A percentile compares a stretch with the other conserved stretches of the same genome.
These are phyloP conservation scores for Allygus modestus DNA, from an alignment of 2,888 invertebrate genomes.

Conservation along the genomic window DNA sequence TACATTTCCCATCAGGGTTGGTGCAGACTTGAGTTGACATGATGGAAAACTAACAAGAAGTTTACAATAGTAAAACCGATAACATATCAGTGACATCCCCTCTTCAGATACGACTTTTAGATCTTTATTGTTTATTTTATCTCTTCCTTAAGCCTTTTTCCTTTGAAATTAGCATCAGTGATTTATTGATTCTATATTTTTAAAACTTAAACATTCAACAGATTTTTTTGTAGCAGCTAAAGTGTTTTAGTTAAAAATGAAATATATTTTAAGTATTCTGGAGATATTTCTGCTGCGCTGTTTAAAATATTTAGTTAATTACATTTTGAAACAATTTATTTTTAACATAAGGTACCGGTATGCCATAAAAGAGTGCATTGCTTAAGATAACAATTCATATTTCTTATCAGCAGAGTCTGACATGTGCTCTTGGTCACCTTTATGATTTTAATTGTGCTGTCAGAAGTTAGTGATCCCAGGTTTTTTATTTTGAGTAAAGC, in stretches of 20 bases:
- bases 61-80: slow-evolving; percentile 6
- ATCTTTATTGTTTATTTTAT: slow-evolving; percentile 7
- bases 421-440: no score
- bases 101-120: slow-evolving; percentile 16
- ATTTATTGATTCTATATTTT: neutral
- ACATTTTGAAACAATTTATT: no score
- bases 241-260: neutral
- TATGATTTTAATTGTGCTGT: no score
- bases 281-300: no score
- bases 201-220: neutral
- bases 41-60: neutral
- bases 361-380: no score
- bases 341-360: no score
- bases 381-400: no score
- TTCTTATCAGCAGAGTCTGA: no score
- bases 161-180: neutral
- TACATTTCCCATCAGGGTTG: slow-evolving; percentile 26
- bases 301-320: no score
- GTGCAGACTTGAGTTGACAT: slow-evolving; percentile 6
- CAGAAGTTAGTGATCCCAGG: no score
- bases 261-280: no score
- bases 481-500: no score
- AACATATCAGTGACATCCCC: slow-evolving; percentile 18
- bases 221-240: neutral
- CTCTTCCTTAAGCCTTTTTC: neutral